phyloP scores from a whole-genome alignment of 2,113 vertebrate species.

The Nanorana parkeri region DNA sequence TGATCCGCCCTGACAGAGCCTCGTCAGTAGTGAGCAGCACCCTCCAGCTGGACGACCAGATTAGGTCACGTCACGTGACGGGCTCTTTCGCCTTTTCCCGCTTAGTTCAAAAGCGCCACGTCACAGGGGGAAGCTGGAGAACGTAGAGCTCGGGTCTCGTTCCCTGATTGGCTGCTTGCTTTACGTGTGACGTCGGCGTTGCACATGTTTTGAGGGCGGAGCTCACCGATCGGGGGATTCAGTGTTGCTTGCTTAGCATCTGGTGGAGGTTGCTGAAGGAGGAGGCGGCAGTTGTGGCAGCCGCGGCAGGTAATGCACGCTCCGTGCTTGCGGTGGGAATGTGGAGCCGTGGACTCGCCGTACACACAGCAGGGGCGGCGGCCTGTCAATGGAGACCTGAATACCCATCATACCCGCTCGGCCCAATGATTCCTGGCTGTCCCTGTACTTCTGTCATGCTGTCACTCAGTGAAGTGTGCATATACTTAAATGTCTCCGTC shows the following conservation, averaged over 20 bases:
- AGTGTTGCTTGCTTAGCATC: neutral
- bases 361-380: neutral
- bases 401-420: neutral
- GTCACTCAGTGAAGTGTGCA: neutral
- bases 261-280: neutral
- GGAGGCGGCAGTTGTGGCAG: constrained; percentile 19
- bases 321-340: neutral
- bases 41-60: too few relatives aligned
- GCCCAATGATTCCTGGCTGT: neutral
- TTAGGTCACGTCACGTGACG: too few relatives aligned
- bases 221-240: neutral
- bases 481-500: too few relatives aligned
- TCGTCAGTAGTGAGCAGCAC: too few relatives aligned
- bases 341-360: neutral
- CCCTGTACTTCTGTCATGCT: neutral
- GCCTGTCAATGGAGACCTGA: neutral
- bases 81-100: neutral
- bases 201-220: neutral
- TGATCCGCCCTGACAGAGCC: too few relatives aligned
- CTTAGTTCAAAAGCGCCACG: constrained; percentile 12
- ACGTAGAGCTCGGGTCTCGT: neutral
- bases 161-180: neutral
- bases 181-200: neutral
- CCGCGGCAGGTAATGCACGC: constrained; percentile 31
- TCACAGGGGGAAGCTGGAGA: neutral